Evolutionary conservation across 2,113 vertebrate genomes (phyloP).

Genomic region (Cololabis saira): DNA sequence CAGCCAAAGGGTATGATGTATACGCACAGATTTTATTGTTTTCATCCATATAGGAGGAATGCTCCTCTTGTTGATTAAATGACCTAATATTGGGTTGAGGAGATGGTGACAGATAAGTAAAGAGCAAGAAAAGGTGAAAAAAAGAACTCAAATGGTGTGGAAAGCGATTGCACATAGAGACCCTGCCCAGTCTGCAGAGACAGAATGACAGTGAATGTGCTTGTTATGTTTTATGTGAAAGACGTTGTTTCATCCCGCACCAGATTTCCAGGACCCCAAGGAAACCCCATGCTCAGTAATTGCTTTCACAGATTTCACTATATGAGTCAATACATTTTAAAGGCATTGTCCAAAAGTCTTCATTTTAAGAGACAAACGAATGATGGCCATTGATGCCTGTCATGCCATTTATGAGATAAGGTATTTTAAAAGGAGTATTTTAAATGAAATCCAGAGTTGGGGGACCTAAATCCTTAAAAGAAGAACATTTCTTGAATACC

Average conservation of each 20-base stretch:
- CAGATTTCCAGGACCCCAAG: constrained; percentile 59
- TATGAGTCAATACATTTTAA: constrained; percentile 64
- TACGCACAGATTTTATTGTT: constrained; percentile 16
- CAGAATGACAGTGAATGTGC: constrained; percentile 66
- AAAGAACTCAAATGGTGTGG: constrained; percentile 16
- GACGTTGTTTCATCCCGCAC: constrained; percentile 66
- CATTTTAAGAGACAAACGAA: constrained; percentile 57
- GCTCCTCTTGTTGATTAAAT: constrained; percentile 39
- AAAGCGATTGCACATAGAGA: constrained; percentile 41
- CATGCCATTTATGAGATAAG: constrained; percentile 70
- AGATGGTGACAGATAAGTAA: constrained; percentile 38
- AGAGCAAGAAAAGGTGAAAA: constrained; percentile 26
- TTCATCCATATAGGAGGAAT: constrained; percentile 12
- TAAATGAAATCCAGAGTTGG: constrained; percentile 52
- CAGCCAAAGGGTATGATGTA: constrained; percentile 25
- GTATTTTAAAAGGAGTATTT: constrained; percentile 49
- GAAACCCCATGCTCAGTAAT: constrained; percentile 51
- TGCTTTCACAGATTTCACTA: constrained; percentile 61
- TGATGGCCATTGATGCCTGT: constrained; percentile 57
- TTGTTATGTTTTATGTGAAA: constrained; percentile 67
- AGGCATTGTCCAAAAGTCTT: constrained; percentile 58
- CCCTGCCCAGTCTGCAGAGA: constrained; percentile 42
- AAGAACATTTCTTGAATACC: background rate
- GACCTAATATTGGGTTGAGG: constrained; percentile 23
- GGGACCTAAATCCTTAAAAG: constrained; percentile 2